A percentile compares a stretch with the other conserved stretches of the same genome.
Conservation (phyloP, 1,140 invertebrate species). For the Bombus pascuorum region DNA sequence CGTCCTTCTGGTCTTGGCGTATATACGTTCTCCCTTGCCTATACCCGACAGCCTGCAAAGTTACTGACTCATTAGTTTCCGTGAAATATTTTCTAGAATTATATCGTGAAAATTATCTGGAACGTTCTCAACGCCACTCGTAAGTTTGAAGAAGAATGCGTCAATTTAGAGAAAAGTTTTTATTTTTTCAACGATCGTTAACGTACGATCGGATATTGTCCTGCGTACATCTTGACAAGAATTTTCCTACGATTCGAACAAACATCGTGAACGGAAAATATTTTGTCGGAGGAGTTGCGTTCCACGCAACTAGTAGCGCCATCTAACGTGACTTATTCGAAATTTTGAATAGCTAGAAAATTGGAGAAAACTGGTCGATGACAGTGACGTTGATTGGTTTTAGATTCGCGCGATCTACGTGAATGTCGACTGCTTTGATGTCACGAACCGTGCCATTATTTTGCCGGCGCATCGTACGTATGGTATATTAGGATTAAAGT, state of each 20-base stretch:
- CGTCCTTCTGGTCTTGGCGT: constrained; percentile 76
- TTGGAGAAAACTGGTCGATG: background rate
- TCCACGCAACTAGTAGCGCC: constrained; percentile 14
- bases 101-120: background rate
- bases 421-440: background rate
- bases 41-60: constrained; percentile 35
- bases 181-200: constrained; percentile 37
- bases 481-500: constrained; percentile 79
- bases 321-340: constrained; percentile 29
- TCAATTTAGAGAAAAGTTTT: constrained; percentile 68
- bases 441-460: constrained; percentile 57
- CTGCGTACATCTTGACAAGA: constrained; percentile 55
- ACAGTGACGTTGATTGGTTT: constrained; percentile 17
- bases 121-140: background rate
- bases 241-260: constrained; percentile 60
- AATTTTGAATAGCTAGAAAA: constrained; percentile 44
- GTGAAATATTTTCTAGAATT: constrained; percentile 66
- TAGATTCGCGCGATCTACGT: background rate
- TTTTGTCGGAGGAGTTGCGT: constrained; percentile 52
- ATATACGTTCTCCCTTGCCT: constrained; percentile 68
- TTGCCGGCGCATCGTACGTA: constrained; percentile 67
- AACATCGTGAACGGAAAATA: constrained; percentile 59
- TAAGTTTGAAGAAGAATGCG: fast-evolving
- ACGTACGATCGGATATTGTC: background rate
- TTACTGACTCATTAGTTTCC: constrained; percentile 55